phyloP scores from a whole-genome alignment of 2,888 invertebrate genomes.

The Dryobotodes eremita region DNA sequence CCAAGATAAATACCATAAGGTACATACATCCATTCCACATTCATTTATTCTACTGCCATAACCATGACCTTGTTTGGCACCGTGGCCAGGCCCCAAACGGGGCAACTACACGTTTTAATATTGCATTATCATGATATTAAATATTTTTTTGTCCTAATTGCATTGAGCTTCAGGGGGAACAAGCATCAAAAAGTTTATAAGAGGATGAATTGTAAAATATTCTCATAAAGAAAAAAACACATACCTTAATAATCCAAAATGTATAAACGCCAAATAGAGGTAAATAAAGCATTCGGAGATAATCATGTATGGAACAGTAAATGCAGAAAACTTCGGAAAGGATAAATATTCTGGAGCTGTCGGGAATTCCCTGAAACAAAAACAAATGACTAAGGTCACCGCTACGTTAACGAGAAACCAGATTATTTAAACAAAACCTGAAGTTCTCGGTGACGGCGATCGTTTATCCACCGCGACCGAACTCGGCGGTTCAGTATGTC shows the following conservation, averaged over 20 bases:
- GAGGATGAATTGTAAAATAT: not conserved
- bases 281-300: constrained; percentile 12
- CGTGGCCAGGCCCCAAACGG: not conserved
- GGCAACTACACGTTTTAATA: not conserved
- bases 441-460: not conserved
- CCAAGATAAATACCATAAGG: not conserved
- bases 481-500: not conserved
- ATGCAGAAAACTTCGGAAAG: constrained; percentile 78
- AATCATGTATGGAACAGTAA: constrained; percentile 73
- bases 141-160: not conserved
- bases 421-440: not conserved
- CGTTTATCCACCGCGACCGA: not conserved
- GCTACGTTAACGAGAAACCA: not conserved
- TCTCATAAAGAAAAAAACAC: not conserved
- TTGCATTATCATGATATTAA: not conserved
- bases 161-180: not conserved
- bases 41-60: not conserved
- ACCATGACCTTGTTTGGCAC: not conserved
- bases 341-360: constrained; percentile 85
- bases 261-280: constrained; percentile 23
- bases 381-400: not conserved
- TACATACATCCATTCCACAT: no score
- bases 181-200: not conserved
- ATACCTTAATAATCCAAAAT: constrained; percentile 62
- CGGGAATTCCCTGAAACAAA: constrained; percentile 88